A percentile compares a stretch with the other conserved stretches of the same genome.
Conservation (phyloP, 2,888 invertebrate genomes). For the Xanthostigma xanthostigma region DNA sequence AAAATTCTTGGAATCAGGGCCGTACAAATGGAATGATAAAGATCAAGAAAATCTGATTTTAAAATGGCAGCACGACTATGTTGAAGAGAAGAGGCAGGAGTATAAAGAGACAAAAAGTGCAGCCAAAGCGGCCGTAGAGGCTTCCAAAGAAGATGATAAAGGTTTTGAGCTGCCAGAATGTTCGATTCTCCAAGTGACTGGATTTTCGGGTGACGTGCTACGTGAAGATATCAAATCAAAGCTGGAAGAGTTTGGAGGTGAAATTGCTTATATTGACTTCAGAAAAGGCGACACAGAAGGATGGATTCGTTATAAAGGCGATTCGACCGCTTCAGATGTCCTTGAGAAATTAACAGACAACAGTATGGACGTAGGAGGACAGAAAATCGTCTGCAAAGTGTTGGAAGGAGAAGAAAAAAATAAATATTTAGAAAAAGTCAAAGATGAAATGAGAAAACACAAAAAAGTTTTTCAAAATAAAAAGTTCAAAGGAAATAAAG, state of each 20-base stretch:
- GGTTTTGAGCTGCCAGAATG: conserved; percentile 51
- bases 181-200: conserved; percentile 54
- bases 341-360: conserved; percentile 46
- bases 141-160: conserved; percentile 31
- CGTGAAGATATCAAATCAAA: conserved; percentile 63
- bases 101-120: conserved; percentile 34
- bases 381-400: conserved; percentile 36
- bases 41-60: conserved; percentile 43
- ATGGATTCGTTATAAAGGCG: conserved; percentile 53
- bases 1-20: conserved; percentile 48
- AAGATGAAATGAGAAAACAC: conserved; percentile 35
- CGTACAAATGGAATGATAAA: conserved; percentile 44
- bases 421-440: conserved; percentile 43
- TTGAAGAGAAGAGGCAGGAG: conserved; percentile 51
- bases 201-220: conserved; percentile 35
- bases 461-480: conserved; percentile 36
- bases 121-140: conserved; percentile 36
- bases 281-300: conserved; percentile 58
- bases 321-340: conserved; percentile 50
- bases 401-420: conserved; percentile 62
- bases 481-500: conserved; percentile 27
- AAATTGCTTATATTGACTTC: conserved; percentile 62
- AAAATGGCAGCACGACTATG: conserved; percentile 56
- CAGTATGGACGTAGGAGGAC: conserved; percentile 38
- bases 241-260: conserved; percentile 40